Evolutionary conservation across 2,113 vertebrate species (phyloP).

Genomic region (Leptodactylus fuscus): DNA sequence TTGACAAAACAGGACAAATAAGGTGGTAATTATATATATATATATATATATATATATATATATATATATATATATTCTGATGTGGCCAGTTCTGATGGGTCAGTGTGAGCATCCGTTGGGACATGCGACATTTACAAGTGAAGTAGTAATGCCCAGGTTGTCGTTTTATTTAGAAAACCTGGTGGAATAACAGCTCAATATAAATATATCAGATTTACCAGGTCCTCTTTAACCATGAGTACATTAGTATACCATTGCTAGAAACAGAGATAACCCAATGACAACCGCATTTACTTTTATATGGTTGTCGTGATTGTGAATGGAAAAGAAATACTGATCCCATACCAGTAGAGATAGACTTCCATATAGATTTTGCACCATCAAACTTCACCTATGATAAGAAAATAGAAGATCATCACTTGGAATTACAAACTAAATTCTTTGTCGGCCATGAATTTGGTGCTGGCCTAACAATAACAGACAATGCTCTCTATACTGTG

Average conservation of each 20-base stretch:
- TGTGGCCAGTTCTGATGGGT: too few relatives aligned
- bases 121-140: too few relatives aligned
- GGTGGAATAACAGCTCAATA: too few relatives aligned
- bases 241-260: background rate
- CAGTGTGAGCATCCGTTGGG: too few relatives aligned
- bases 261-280: background rate
- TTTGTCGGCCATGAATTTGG: background rate
- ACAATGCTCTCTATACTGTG: background rate
- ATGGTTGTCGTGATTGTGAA: background rate
- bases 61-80: too few relatives aligned
- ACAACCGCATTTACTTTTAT: background rate
- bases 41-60: too few relatives aligned
- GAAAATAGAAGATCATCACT: background rate
- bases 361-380: background rate
- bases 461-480: background rate
- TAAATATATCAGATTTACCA: too few relatives aligned
- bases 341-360: too few relatives aligned
- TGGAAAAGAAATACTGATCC: background rate
- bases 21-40: too few relatives aligned
- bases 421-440: background rate
- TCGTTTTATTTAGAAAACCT: too few relatives aligned
- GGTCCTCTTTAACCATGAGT: background rate
- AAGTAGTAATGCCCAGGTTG: too few relatives aligned
- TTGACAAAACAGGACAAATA: too few relatives aligned
- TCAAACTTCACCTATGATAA: background rate